A percentile compares a stretch with the other conserved stretches of the same genome.
Conservation (phyloP, 2,888 invertebrate genomes). For the Omphaloscelis lunosa region DNA sequence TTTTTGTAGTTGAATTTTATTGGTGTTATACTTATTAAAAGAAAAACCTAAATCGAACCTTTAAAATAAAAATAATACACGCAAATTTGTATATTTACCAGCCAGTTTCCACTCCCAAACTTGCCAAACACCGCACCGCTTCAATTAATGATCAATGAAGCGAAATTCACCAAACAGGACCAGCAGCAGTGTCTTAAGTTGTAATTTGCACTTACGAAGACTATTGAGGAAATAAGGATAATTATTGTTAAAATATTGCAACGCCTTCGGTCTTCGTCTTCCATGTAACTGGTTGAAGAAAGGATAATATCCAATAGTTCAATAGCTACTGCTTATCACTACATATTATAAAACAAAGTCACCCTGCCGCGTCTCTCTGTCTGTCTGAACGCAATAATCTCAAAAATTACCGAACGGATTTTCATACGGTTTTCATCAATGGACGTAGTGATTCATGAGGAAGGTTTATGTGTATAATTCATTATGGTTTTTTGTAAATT, state of each 20-base stretch:
- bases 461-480: too few species aligned
- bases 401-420: too few species aligned
- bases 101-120: too few species aligned
- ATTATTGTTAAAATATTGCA: neutral
- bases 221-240: neutral
- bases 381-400: too few species aligned
- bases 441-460: too few species aligned
- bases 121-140: neutral
- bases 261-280: neutral
- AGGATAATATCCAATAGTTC: neutral
- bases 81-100: neutral
- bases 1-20: conserved; percentile 21
- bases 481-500: too few species aligned
- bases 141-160: neutral
- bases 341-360: too few species aligned
- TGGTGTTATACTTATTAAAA: neutral
- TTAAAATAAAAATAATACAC: neutral
- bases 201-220: neutral
- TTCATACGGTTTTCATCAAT: too few species aligned
- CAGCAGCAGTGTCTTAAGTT: neutral
- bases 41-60: neutral
- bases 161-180: neutral
- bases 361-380: too few species aligned
- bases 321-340: too few species aligned
- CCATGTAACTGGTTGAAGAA: neutral